Percentiles rank a stretch among this genome's conserved stretches.
These are phyloP conservation scores for Lycia hirtaria DNA, from an alignment of 2,888 invertebrate genomes.

Conservation along the genomic window DNA sequence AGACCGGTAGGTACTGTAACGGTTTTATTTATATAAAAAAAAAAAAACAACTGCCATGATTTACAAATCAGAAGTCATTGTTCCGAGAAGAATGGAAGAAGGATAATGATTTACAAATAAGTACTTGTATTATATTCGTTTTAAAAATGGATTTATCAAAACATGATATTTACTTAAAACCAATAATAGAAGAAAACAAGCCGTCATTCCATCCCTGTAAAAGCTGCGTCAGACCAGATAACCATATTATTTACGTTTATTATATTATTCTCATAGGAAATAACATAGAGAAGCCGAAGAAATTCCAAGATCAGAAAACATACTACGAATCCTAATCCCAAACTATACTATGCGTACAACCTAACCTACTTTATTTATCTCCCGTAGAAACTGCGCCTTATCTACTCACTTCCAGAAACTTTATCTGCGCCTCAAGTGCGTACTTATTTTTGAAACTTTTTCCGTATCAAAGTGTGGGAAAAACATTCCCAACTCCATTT, in stretches of 20 bases:
- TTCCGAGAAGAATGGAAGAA: too few species aligned
- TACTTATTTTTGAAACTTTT: conserved; percentile 36
- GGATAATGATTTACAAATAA: too few species aligned
- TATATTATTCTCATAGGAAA: not conserved
- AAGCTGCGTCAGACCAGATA: not conserved
- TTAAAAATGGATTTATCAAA: too few species aligned
- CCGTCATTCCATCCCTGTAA: not conserved
- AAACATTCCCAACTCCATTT: conserved; percentile 41
- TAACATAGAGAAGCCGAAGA: not conserved
- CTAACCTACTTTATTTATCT: conserved; percentile 10
- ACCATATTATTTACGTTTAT: not conserved
- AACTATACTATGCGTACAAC: conserved; percentile 1
- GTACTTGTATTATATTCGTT: too few species aligned
- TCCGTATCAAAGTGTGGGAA: conserved; percentile 45
- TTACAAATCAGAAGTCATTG: too few species aligned
- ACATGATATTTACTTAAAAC: too few species aligned
- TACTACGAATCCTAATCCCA: not conserved
- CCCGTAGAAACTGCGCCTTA: conserved; percentile 3
- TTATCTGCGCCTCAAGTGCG: conserved; percentile 36
- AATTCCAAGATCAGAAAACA: not conserved
- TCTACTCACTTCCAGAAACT: conserved; percentile 30
- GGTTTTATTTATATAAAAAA: too few species aligned
- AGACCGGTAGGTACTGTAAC: too few species aligned
- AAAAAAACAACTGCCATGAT: too few species aligned
- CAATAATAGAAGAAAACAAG: not conserved